Evolutionary conservation across 2,888 invertebrate genomes (phyloP), one percentile per base, ranked within the genome.

Genomic region (Drosophila acutilabella): DNA sequence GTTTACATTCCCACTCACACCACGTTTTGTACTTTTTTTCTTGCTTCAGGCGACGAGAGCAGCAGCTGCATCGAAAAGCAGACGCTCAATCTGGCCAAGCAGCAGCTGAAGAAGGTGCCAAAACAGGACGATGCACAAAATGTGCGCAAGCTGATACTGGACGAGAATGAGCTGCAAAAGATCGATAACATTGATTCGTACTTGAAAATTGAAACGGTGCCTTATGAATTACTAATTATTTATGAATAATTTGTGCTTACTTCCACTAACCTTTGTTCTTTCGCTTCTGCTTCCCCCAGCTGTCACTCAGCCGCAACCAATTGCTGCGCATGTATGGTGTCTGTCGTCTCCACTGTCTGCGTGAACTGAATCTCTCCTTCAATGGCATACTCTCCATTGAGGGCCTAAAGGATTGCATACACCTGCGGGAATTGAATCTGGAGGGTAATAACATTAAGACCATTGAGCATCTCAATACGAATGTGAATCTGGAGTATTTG

Each of bases 401-500:
- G 92, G 98, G 98, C 10, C 93, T 98, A 13, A 97, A 97, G 91
- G 97, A 97, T 68, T 94, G 98, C 77, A 93, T 94, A 57, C 95
- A 96, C 89, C 93, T 98, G 67, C 95, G 95, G 90, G 96, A 96
- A 89, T 93, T 98, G 56, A 97, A 97, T 92, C 93, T 98, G 73
- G 95, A 96, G 92, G 97, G 96, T 72, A 98, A 98, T 93, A 97
- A 96, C 89, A 96, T 98, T 84, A 98, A 98, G 94, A 95, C 95
- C n/a, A 96, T 98, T 90, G 98, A 98, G 89, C 97, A 97, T 93
- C 93, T 98, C 74, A 96, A 96, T 89, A 95, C 95, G 80, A 98
- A 97, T 91, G 93, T 94, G 48, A 95, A 96, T 89, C 93, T 98
- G 91, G 96, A 97, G 91, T 95, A 96, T 91, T 92, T 98, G 81